These are phyloP conservation scores for Drosophila acutilabella DNA, from an alignment of 2,888 invertebrate genomes.

Conservation along the genomic window DNA sequence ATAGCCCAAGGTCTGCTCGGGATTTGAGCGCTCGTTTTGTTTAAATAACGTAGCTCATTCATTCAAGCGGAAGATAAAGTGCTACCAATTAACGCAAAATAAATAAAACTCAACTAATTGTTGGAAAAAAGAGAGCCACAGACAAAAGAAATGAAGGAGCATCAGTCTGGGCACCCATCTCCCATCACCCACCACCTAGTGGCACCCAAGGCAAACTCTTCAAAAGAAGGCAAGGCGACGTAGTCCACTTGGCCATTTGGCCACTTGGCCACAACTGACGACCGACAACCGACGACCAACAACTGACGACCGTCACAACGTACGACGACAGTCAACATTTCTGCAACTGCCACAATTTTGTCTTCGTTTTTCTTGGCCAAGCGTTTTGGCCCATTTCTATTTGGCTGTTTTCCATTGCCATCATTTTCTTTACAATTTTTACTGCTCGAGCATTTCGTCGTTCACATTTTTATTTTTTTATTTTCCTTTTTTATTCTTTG, in stretches of 20 bases:
- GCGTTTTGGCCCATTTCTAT: slow-evolving; percentile 59
- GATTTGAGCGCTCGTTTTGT: slow-evolving; percentile 63
- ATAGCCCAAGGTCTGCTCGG: slow-evolving; percentile 35
- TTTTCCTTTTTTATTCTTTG: slow-evolving; percentile 19
- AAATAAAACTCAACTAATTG: slow-evolving; percentile 83
- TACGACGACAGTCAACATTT: slow-evolving; percentile 76
- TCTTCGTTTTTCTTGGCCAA: slow-evolving; percentile 63
- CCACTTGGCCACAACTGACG: slow-evolving; percentile 61
- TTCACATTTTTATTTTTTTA: slow-evolving; percentile 51
- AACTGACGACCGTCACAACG: neutral
- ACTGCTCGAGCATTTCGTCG: slow-evolving; percentile 67
- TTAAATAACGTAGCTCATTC: slow-evolving; percentile 77
- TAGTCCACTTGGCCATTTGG: slow-evolving; percentile 46
- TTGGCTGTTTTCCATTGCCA: slow-evolving; percentile 50
- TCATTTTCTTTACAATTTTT: slow-evolving; percentile 74
- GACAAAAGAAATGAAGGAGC: slow-evolving; percentile 65
- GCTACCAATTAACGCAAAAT: slow-evolving; percentile 82
- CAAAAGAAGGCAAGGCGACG: slow-evolving; percentile 48
- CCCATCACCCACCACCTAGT: neutral
- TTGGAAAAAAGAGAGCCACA: slow-evolving; percentile 60
- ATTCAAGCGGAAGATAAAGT: slow-evolving; percentile 78
- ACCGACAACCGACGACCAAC: slow-evolving; percentile 16
- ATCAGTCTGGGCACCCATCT: slow-evolving; percentile 44
- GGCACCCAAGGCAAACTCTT: slow-evolving; percentile 54
- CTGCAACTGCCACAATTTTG: slow-evolving; percentile 80